Evolutionary conservation across 2,888 invertebrate species (phyloP).

Genomic region (Fabriciana adippe): DNA sequence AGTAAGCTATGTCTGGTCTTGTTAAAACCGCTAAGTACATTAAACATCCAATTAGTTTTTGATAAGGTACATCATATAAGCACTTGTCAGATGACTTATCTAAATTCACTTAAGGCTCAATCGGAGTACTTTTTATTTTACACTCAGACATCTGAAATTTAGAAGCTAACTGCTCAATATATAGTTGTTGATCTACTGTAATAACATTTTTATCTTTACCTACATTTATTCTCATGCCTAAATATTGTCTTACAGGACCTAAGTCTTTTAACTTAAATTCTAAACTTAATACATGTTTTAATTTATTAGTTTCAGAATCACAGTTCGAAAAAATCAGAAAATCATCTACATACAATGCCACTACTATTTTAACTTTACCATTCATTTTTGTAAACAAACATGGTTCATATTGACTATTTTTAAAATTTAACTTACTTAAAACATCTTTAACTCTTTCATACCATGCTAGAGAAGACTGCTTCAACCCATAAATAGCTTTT

Average conservation of each 20-base stretch:
- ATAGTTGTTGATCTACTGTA: no score
- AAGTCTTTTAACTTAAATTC: conserved; percentile 26
- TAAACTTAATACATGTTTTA: conserved; percentile 12
- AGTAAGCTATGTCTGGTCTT: conserved; percentile 8
- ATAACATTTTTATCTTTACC: no score
- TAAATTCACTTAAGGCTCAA: conserved; percentile 20
- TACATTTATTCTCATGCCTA: conserved; percentile 24
- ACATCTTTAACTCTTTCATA: conserved; percentile 6
- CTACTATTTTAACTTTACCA: neutral
- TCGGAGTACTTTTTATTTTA: conserved; percentile 10
- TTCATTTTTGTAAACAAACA: conserved; percentile 15
- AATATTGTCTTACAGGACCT: conserved; percentile 21
- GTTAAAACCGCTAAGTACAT: conserved; percentile 17
- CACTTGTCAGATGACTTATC: conserved; percentile 10
- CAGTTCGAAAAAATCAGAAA: conserved; percentile 33
- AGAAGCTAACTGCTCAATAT: neutral
- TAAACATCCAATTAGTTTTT: conserved; percentile 20
- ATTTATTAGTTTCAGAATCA: conserved; percentile 13
- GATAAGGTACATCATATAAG: conserved; percentile 12
- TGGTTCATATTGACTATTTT: conserved; percentile 14
- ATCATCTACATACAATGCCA: conserved; percentile 33
- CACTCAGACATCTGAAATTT: conserved; percentile 11
- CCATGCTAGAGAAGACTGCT: neutral
- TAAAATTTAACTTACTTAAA: conserved; percentile 1
- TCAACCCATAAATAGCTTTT: conserved; percentile 3